Base-by-base conservation (phyloP, 2,888 invertebrate genomes). In the Strigamia maritima region DNA sequence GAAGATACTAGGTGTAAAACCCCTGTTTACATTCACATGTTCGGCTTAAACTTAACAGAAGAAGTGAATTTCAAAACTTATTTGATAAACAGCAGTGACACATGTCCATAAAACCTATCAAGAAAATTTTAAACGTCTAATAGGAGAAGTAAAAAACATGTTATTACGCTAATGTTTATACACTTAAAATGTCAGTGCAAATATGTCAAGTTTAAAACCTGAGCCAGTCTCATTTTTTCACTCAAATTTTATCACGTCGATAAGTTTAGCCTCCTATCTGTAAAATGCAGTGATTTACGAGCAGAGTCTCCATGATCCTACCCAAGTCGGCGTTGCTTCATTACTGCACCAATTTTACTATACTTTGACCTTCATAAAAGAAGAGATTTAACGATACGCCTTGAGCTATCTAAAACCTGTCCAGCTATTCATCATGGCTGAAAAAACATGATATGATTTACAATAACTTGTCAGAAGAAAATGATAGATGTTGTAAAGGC, bases 331-430 rank as follows among this genome's bases (percentile, higher is more conserved):
- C 70, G 24, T 14, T 28, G 70, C 70, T 70, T 70, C 70, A 70
- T 70, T 70, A 70, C 70, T 70, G 70, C 70, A 70, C 70, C 70
- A 70, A 70, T 70, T 70, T 70, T 70, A 70, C 70, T 70, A 70
- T 70, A 70, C 70, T 24, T 70, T 70, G 70, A 70, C 70, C 70
- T 70, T 70, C 26, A 70, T 70, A 70, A 70, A 70, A 70, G 70
- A 70, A 70, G 70, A 70, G 70, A 70, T 70, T 70, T 70, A 70
- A 70, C 70, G 70, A 70, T 70, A 70, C 70, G 70, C 70, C 70
- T 26, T 10, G 26, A 70, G 70, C 70, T 70, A 70, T 70, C 70
- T 70, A 70, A 28, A 70, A 70, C 70, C 70, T 70, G 70, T 70
- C 70, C 70, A 70, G 70, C 70, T 70, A 70, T 70, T 70, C 70